Conservation (phyloP, 1,140 invertebrate species). For the Brachionus rotundiformis region DNA sequence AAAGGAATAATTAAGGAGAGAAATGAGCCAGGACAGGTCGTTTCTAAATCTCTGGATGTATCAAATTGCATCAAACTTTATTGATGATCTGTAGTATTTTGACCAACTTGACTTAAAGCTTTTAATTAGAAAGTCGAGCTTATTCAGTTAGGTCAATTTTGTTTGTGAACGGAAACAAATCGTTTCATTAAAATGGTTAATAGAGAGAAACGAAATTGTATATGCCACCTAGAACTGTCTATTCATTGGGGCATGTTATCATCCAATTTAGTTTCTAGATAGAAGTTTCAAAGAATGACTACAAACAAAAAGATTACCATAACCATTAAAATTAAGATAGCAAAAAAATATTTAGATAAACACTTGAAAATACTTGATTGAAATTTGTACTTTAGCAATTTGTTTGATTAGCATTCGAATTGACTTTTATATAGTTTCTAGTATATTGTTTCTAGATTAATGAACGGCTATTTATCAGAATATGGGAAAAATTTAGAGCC, state of each 20-base stretch:
- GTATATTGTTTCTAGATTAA: conserved; percentile 20
- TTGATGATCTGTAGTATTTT: conserved; percentile 43
- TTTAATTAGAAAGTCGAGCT: conserved; percentile 23
- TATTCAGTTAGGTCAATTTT: conserved; percentile 48
- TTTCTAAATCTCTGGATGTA: not conserved
- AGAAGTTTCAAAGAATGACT: not conserved
- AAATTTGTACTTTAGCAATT: conserved; percentile 23
- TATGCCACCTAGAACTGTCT: conserved; percentile 22
- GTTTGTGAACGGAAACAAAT: conserved; percentile 34
- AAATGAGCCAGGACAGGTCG: conserved; percentile 40
- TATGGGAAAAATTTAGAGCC: not conserved
- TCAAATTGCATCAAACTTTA: conserved; percentile 41
- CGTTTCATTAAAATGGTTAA: conserved; percentile 41
- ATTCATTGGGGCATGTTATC: conserved; percentile 47
- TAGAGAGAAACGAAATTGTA: conserved; percentile 20
- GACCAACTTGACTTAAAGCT: conserved; percentile 30
- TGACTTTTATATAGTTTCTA: conserved; percentile 14
- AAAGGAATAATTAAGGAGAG: conserved; percentile 23
- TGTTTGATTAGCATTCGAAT: conserved; percentile 27
- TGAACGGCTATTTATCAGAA: conserved; percentile 5
- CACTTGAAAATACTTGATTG: conserved; percentile 25
- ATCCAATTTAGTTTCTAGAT: conserved; percentile 25
- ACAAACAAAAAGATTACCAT: conserved; percentile 13
- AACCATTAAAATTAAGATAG: conserved; percentile 32
- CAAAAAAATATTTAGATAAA: conserved; percentile 28